Evolutionary conservation across 2,113 vertebrate species (phyloP), one percentile per base, ranked within the genome.

Genomic region (Actenoides lindsayi): DNA sequence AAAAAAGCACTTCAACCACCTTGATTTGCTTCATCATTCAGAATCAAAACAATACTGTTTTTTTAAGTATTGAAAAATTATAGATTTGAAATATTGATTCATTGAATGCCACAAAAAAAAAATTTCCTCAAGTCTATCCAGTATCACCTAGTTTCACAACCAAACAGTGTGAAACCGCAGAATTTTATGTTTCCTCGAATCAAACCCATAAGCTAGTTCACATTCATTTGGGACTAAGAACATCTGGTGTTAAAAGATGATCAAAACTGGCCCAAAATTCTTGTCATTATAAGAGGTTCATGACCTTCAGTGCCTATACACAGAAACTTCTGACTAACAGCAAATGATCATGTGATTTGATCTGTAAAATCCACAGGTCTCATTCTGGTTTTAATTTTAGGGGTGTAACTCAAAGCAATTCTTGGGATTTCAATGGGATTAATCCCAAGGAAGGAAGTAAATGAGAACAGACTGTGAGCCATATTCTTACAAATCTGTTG

Each of bases 311-410:
- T 39, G 24, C 57, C 57, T 41, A 28, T 65, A 31, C n/a, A 27
- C 28, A 70, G 28, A 64, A 83, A 78, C 41, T 63, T 91, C 35
- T 74, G 39, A 44, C 42, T 75, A 56, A 88, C 5, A 77, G 28
- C 35, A 89, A 82, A n/a, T 31, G 28, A 23, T 51, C 44, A 60
- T 70, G 67, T 83, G 68, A 70, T 60, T 91, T 71, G 14, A 11
- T 56, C 30, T 30, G 18, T 51, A 42, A 80, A 90, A 91, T 77
- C 17, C 25, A 54, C 67, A 78, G 75, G 31, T 89, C 41, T 77
- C 25, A 33, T 67, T 90, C 82, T 96, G 82, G 24, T 78, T 93
- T 94, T 77, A 77, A 83, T 94, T 93, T 93, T 54, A 42, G 42
- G 67, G 46, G 37, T 88, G 82, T 90, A 88, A 83, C 71, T 70